Percentiles rank a stretch among this genome's conserved stretches.
These are phyloP conservation scores for Lamprotornis superbus DNA, from an alignment of 2,113 vertebrate genomes.

Conservation along the genomic window DNA sequence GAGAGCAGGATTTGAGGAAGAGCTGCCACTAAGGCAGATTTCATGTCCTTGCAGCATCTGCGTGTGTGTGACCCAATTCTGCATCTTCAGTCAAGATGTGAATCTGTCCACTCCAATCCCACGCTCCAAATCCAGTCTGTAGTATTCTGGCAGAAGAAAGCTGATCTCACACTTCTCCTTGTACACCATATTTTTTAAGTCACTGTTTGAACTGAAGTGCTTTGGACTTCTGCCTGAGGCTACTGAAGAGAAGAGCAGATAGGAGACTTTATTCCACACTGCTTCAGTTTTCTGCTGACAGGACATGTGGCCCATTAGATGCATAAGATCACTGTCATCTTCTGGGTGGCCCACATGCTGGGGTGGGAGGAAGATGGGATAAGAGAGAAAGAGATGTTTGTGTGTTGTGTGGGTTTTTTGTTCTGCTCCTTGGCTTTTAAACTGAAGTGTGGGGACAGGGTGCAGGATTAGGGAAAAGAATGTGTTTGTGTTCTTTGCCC, in stretches of 20 bases:
- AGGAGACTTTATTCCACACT: background rate
- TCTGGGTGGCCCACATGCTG: conserved; percentile 33
- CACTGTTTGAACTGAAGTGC: background rate
- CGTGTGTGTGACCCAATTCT: background rate
- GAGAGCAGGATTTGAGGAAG: background rate
- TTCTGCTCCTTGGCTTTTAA: conserved; percentile 26
- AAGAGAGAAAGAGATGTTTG: background rate
- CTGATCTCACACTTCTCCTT: background rate
- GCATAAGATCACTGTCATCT: background rate
- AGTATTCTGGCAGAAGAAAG: background rate
- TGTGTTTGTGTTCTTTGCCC: background rate
- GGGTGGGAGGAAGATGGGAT: background rate
- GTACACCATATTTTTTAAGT: conserved; percentile 13
- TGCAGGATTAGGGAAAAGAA: conserved; percentile 22
- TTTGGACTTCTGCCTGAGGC: conserved; percentile 24
- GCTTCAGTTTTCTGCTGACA: background rate
- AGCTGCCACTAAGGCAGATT: background rate
- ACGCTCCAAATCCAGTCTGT: background rate
- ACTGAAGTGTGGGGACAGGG: background rate
- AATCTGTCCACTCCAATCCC: background rate
- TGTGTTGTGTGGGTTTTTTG: background rate
- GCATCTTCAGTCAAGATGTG: background rate
- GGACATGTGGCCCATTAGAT: background rate
- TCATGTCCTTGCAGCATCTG: background rate
- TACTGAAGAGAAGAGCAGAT: conserved; percentile 29